phyloP scores from a whole-genome alignment of 2,888 invertebrate genomes.

The Pyrochroa serraticornis region DNA sequence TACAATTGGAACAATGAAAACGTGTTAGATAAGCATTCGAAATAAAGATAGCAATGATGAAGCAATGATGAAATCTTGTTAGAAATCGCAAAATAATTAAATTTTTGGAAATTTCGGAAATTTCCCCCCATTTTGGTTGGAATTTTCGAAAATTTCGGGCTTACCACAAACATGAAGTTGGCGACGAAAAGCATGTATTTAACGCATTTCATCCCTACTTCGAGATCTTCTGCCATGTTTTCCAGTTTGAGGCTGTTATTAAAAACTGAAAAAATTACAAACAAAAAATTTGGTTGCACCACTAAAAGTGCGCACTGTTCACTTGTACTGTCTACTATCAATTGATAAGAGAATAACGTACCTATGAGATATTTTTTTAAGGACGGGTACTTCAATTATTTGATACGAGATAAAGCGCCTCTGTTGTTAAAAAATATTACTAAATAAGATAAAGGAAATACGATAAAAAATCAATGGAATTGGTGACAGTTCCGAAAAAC shows the following conservation, averaged over 20 bases:
- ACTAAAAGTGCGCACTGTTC: constrained; percentile 8
- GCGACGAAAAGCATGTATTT: constrained; percentile 72
- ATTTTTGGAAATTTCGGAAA: too few relatives aligned
- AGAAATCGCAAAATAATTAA: too few relatives aligned
- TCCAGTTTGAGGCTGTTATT: neutral
- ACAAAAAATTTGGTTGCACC: neutral
- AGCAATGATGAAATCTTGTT: neutral
- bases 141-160: constrained; percentile 42
- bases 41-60: constrained; percentile 15
- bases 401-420: too few relatives aligned
- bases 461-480: too few relatives aligned
- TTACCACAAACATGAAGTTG: constrained; percentile 71
- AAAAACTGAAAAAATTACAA: neutral
- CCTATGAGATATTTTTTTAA: neutral
- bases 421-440: too few relatives aligned
- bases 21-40: constrained; percentile 3
- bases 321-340: constrained; percentile 7
- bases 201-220: constrained; percentile 68
- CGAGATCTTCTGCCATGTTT: constrained; percentile 55
- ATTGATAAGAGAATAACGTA: constrained; percentile 21
- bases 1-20: constrained; percentile 16
- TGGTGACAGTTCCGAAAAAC: too few relatives aligned
- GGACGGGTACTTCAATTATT: too few relatives aligned
- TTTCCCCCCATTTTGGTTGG: too few relatives aligned
- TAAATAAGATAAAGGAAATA: too few relatives aligned